phyloP scores from a whole-genome alignment of 2,888 invertebrate species.

The Seira ritae region DNA sequence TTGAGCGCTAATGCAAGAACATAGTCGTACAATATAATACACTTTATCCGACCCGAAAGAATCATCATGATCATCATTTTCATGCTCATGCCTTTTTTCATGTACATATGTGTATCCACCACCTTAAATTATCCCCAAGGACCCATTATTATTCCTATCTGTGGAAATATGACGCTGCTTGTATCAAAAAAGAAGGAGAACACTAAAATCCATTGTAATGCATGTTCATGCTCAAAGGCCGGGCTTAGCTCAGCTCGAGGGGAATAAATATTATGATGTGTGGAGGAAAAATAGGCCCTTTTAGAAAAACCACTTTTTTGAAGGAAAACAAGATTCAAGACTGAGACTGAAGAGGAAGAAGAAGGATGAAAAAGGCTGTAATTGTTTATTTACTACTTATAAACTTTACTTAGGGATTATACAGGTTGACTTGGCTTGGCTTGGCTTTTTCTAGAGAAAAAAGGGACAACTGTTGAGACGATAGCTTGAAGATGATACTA shows the following conservation, averaged over 20 bases:
- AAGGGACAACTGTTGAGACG: not conserved
- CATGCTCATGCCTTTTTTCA: slow-evolving; percentile 36
- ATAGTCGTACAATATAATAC: slow-evolving; percentile 47
- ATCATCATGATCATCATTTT: slow-evolving; percentile 9
- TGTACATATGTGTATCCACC: slow-evolving; percentile 7
- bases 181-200: slow-evolving; percentile 20
- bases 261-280: slow-evolving; percentile 36
- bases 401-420: slow-evolving; percentile 39
- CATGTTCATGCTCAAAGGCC: slow-evolving; percentile 19
- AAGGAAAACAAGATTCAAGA: slow-evolving; percentile 39
- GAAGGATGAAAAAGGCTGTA: slow-evolving; percentile 39
- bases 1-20: slow-evolving; percentile 39
- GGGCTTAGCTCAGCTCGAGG: not conserved
- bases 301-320: slow-evolving; percentile 29
- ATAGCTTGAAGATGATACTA: too few species aligned
- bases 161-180: slow-evolving; percentile 19
- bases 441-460: slow-evolving; percentile 1
- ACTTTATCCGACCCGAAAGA: slow-evolving; percentile 48
- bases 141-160: slow-evolving; percentile 53
- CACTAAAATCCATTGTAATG: slow-evolving; percentile 44
- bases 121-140: slow-evolving; percentile 46
- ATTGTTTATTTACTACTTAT: slow-evolving; percentile 50
- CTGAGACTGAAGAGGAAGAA: too few species aligned
- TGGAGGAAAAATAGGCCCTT: slow-evolving; percentile 36
- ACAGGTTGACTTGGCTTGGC: slow-evolving; percentile 30